A percentile compares a stretch with the other conserved stretches of the same genome.
These are phyloP conservation scores for Acanthosepion lycidas DNA, from an alignment of 2,888 invertebrate species.

Conservation along the genomic window DNA sequence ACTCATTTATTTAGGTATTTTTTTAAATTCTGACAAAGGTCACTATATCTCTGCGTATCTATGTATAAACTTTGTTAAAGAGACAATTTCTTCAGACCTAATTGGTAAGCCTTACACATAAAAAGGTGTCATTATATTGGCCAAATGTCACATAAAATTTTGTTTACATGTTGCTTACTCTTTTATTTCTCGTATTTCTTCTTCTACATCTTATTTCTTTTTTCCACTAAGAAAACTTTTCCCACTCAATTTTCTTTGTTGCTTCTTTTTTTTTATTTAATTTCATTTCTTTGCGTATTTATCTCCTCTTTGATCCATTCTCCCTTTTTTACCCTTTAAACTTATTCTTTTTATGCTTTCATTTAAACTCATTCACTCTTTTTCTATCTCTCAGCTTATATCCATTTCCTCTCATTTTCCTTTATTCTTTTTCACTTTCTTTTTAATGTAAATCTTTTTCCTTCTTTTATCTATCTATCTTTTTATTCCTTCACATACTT, in stretches of 20 bases:
- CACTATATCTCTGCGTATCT: not conserved
- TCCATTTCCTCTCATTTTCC: not conserved
- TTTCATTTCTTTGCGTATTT: not conserved
- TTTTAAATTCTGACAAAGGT: not conserved
- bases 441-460: not conserved
- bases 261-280: not conserved
- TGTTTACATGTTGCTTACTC: not conserved
- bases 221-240: not conserved
- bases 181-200: not conserved
- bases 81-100: not conserved
- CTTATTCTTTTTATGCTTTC: not conserved
- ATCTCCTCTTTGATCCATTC: not conserved
- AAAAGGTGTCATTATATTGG: not conserved
- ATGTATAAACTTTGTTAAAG: slow-evolving; percentile 5
- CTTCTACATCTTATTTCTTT: not conserved
- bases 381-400: not conserved
- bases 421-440: not conserved
- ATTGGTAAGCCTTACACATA: not conserved
- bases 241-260: not conserved
- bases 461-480: not conserved
- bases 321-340: not conserved
- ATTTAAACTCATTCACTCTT: not conserved
- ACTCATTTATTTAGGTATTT: not conserved
- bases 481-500: not conserved
- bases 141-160: slow-evolving; percentile 14